phyloP scores from a whole-genome alignment of 2,888 invertebrate genomes.

The Prosapia bicincta region DNA sequence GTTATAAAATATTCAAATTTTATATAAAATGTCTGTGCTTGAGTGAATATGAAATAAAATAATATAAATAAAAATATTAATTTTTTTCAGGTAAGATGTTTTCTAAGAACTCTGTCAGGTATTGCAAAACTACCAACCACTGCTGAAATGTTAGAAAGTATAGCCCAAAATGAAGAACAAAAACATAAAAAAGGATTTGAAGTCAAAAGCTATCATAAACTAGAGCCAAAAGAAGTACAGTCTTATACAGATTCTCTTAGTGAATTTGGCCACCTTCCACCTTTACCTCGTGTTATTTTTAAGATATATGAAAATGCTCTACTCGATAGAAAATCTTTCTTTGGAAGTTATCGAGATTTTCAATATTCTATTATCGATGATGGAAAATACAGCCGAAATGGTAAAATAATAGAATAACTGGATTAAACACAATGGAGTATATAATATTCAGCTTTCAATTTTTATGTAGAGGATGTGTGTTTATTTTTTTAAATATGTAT shows the following conservation, averaged over 20 bases:
- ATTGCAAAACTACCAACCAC: slow-evolving; percentile 57
- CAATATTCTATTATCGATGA: slow-evolving; percentile 62
- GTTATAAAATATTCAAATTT: too few relatives aligned
- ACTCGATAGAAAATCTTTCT: slow-evolving; percentile 59
- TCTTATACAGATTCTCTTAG: slow-evolving; percentile 68
- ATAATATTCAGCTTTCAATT: too few relatives aligned
- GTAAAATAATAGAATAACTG: not conserved
- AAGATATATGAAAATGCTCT: slow-evolving; percentile 67
- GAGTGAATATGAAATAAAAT: too few relatives aligned
- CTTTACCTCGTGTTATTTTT: slow-evolving; percentile 65
- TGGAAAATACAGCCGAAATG: not conserved
- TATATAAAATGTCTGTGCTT: too few relatives aligned
- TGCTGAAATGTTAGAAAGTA: slow-evolving; percentile 61
- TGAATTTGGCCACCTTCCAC: slow-evolving; percentile 52
- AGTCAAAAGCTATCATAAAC: slow-evolving; percentile 75
- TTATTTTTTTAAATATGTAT: too few relatives aligned
- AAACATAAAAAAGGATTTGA: slow-evolving; percentile 62
- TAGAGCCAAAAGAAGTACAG: slow-evolving; percentile 62
- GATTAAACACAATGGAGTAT: too few relatives aligned
- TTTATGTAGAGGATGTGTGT: too few relatives aligned
- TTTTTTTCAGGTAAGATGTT: slow-evolving; percentile 58
- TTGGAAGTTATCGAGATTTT: slow-evolving; percentile 60
- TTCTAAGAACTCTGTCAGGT: slow-evolving; percentile 61
- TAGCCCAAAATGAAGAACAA: slow-evolving; percentile 56
- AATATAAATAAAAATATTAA: not conserved